phyloP scores from a whole-genome alignment of 2,113 vertebrate genomes.

The Ellobius talpinus region DNA sequence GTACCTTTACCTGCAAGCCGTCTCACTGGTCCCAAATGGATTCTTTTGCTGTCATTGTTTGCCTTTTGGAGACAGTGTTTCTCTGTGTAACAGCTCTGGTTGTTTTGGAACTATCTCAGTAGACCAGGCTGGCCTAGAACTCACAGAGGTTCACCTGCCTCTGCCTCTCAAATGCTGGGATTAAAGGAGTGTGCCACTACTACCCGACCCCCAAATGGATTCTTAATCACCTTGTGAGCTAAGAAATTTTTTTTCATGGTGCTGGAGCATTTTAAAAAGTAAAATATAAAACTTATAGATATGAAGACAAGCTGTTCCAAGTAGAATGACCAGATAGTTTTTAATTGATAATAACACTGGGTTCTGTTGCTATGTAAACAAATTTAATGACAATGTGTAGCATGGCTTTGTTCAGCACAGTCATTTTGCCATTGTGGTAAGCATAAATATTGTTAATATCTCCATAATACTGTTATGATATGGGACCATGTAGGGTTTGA shows the following conservation, averaged over 20 bases:
- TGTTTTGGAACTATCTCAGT: background rate
- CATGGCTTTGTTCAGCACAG: background rate
- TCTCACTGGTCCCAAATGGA: background rate
- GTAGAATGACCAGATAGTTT: background rate
- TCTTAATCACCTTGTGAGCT: background rate
- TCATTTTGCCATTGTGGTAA: background rate
- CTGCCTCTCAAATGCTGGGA: background rate
- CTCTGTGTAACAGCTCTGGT: background rate
- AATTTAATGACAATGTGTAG: background rate
- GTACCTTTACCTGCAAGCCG: background rate
- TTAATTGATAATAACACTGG: background rate
- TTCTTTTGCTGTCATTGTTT: background rate
- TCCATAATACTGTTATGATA: background rate
- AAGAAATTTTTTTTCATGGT: background rate
- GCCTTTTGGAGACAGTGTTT: background rate
- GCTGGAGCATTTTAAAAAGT: background rate
- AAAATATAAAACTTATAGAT: slow-evolving; percentile 12
- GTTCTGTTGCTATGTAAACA: background rate
- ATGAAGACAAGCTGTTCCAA: background rate
- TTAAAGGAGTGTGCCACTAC: too few species aligned
- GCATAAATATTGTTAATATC: background rate
- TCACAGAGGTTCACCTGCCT: background rate
- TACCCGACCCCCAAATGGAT: background rate
- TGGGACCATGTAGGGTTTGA: background rate
- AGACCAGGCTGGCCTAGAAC: background rate